Conservation (phyloP, 2,113 vertebrate genomes). For the Felis catus region F.catus_Fca126_mat1.0 CM031425.1:15397001-15397500, state of each 20-base stretch:
- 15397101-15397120: neutral
- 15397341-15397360: neutral
- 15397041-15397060: constrained; percentile 35
- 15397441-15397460: no score
- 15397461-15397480: no score
- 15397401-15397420: neutral
- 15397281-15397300: no score
- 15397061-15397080: constrained; percentile 36
- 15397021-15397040: constrained; percentile 17
- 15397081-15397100: neutral
- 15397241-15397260: no score
- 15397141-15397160: neutral
- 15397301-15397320: neutral
- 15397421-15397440: no score
- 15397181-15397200: neutral
- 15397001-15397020: neutral
- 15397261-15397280: no score
- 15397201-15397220: no score
- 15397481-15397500: no score
- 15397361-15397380: neutral
- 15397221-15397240: no score
- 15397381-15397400: neutral
- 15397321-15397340: neutral
- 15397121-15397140: neutral
- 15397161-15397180: neutral